Percentiles rank a stretch among this genome's conserved stretches.
Evolutionary conservation across 2,797 vertebrate genomes (phyloP).

Genomic region (Anguilla megastoma): DNA sequence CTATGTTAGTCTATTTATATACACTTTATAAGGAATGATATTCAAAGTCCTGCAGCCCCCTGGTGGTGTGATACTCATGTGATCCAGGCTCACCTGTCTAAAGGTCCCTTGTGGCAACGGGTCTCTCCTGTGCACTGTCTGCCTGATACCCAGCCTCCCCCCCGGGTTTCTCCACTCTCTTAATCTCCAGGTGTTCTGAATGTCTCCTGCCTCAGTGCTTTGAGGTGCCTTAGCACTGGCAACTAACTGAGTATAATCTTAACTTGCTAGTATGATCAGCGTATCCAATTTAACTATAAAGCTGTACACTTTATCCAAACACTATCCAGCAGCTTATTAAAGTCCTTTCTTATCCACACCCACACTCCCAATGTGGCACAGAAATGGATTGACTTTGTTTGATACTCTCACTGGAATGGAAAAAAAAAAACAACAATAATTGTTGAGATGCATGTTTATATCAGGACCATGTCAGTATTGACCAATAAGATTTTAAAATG

Average conservation of each 20-base stretch:
- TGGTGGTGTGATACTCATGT: neutral
- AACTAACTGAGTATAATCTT: neutral
- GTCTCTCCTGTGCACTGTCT: neutral
- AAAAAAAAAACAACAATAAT: neutral
- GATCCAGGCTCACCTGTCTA: neutral
- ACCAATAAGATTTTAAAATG: neutral
- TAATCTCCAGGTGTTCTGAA: neutral
- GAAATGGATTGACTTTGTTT: neutral
- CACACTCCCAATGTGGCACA: neutral
- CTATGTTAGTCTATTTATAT: slow-evolving; percentile 34
- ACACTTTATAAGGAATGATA: neutral
- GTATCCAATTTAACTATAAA: neutral
- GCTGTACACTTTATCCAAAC: neutral
- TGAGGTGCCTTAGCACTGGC: neutral
- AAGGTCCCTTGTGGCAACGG: neutral
- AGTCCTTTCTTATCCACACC: neutral
- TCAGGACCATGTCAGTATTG: neutral
- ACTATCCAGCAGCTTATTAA: neutral
- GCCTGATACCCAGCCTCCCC: neutral
- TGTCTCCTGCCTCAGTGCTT: neutral
- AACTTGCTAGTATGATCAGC: neutral
- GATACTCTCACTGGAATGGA: neutral
- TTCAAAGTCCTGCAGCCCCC: neutral
- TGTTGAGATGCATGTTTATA: neutral
- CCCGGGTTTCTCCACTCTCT: neutral